Percentiles rank a stretch among this genome's conserved stretches.
These are phyloP conservation scores for Drosophila kikkawai DNA, from an alignment of 1,140 invertebrate species.

Conservation along the genomic window DNA sequence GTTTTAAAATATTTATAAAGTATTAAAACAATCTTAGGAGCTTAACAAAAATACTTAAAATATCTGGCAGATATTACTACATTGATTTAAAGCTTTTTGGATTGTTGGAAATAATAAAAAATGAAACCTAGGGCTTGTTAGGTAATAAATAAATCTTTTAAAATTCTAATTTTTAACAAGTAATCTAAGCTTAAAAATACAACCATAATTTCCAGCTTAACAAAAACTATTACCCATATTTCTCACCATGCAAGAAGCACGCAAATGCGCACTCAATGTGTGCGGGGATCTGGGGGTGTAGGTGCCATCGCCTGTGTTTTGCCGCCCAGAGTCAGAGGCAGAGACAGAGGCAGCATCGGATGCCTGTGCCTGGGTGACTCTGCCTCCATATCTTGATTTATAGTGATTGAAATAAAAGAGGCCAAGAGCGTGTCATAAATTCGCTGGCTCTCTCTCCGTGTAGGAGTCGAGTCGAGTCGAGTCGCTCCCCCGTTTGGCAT, in stretches of 20 bases:
- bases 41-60: background rate
- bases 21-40: background rate
- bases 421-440: slow-evolving; percentile 83
- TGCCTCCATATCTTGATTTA: slow-evolving; percentile 81
- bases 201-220: background rate
- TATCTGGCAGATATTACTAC: no score
- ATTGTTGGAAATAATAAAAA: no score
- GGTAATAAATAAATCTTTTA: background rate
- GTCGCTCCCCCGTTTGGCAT: slow-evolving; percentile 64
- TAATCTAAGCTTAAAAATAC: background rate
- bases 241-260: slow-evolving; percentile 39
- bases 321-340: slow-evolving; percentile 1
- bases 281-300: slow-evolving; percentile 20
- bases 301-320: slow-evolving; percentile 22
- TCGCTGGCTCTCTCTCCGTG: slow-evolving; percentile 67
- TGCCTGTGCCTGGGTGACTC: slow-evolving; percentile 30
- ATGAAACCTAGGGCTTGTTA: no score
- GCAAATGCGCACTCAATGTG: slow-evolving; percentile 69
- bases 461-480: slow-evolving; percentile 31
- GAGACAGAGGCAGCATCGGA: slow-evolving; percentile 24
- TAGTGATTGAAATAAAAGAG: slow-evolving; percentile 84
- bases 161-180: background rate
- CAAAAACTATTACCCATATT: slow-evolving; percentile 5
- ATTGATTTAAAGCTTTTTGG: background rate
- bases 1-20: background rate